Conservation (phyloP, 1,140 invertebrate species). For the Neotoxoptera formosana region DNA sequence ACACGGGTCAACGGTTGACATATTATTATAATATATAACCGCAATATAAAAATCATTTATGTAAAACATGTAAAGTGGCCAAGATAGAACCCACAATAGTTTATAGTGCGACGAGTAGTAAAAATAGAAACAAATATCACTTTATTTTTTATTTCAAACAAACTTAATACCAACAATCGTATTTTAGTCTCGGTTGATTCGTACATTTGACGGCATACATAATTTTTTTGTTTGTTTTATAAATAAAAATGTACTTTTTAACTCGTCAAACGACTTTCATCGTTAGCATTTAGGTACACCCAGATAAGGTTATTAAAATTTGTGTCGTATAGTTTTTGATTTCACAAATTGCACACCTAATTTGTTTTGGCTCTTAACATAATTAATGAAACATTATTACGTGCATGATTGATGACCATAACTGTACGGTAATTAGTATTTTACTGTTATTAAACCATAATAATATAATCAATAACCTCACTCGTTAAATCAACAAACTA, state of each 20-base stretch:
- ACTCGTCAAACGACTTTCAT: not conserved
- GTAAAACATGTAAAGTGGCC: conserved; percentile 9
- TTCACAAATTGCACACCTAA: not conserved
- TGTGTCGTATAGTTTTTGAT: not conserved
- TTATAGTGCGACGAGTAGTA: conserved; percentile 10
- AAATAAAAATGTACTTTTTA: conserved; percentile 4
- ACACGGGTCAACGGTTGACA: not conserved
- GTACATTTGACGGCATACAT: not conserved
- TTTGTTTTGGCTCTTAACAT: not conserved
- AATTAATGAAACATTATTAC: not conserved
- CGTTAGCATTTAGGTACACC: not conserved
- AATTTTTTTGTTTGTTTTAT: not conserved
- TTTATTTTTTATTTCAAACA: conserved; percentile 18
- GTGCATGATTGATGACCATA: not conserved
- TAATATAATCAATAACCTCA: not conserved
- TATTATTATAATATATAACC: conserved; percentile 19
- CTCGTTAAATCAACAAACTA: not conserved
- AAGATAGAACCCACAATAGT: conserved; percentile 12
- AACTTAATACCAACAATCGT: conserved; percentile 20
- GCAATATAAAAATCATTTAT: conserved; percentile 4
- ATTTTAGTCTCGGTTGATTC: conserved; percentile 25
- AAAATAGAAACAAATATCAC: conserved; percentile 27
- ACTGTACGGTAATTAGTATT: not conserved
- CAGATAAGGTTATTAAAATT: not conserved
- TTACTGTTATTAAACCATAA: not conserved